phyloP scores from a whole-genome alignment of 2,113 vertebrate species.

The Vulpes lagopus region DNA sequence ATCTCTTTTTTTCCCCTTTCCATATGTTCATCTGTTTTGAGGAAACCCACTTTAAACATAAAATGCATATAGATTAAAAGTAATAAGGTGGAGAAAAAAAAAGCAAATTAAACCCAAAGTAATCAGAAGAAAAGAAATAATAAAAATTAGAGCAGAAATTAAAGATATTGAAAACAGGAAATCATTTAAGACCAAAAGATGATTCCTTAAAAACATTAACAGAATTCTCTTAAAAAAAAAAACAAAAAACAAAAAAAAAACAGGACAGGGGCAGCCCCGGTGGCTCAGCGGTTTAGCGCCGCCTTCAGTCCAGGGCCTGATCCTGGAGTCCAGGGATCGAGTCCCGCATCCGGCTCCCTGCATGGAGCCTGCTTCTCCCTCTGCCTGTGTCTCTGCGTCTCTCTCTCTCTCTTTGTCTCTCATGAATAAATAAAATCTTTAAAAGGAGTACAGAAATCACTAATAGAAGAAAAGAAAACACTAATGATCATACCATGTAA shows the following conservation, averaged over 20 bases:
- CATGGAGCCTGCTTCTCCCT: too few relatives aligned
- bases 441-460: background rate
- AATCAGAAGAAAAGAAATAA: background rate
- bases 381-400: too few relatives aligned
- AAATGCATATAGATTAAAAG: background rate
- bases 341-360: too few relatives aligned
- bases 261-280: too few relatives aligned
- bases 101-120: background rate
- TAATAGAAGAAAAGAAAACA: background rate
- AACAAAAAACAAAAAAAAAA: too few relatives aligned
- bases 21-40: too few relatives aligned
- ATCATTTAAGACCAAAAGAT: background rate
- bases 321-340: too few relatives aligned
- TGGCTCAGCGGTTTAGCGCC: too few relatives aligned
- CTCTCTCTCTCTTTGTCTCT: too few relatives aligned
- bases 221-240: background rate
- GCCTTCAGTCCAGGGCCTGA: too few relatives aligned
- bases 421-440: too few relatives aligned
- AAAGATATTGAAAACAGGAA: background rate
- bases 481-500: background rate
- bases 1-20: too few relatives aligned
- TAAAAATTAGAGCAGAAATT: background rate
- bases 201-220: background rate
- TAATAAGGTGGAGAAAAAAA: background rate
- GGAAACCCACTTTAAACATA: background rate